Evolutionary conservation across 2,797 vertebrate genomes (phyloP).

Genomic region (Gephyroberyx darwinii): DNA sequence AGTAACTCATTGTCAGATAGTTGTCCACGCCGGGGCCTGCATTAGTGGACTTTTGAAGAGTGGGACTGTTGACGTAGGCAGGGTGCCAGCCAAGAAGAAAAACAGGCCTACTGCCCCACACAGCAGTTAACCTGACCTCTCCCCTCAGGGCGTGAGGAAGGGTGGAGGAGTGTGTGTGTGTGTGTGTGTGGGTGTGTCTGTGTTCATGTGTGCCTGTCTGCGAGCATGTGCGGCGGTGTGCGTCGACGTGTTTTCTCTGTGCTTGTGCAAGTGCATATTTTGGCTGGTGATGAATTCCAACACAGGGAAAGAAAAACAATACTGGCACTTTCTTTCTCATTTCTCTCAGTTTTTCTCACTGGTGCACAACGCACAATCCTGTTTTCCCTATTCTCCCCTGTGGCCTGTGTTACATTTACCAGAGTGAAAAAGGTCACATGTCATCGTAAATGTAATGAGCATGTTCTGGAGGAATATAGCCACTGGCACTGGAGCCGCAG

Average conservation of each 20-base stretch:
- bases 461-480: constrained; percentile 59
- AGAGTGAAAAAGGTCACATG: constrained; percentile 71
- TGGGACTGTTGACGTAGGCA: constrained; percentile 78
- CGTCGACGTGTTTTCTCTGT: constrained; percentile 43
- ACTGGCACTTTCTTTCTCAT: constrained; percentile 37
- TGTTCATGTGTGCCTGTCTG: constrained; percentile 5
- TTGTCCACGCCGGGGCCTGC: constrained; percentile 64
- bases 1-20: constrained; percentile 77
- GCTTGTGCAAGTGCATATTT: constrained; percentile 44
- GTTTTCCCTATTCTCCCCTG: constrained; percentile 33
- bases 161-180: constrained; percentile 33
- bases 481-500: constrained; percentile 27
- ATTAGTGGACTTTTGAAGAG: constrained; percentile 71
- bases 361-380: constrained; percentile 45
- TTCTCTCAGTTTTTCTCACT: constrained; percentile 43
- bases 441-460: constrained; percentile 67
- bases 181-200: background rate
- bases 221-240: background rate
- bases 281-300: constrained; percentile 59
- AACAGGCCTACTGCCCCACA: constrained; percentile 60
- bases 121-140: constrained; percentile 70
- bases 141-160: constrained; percentile 62
- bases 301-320: constrained; percentile 58
- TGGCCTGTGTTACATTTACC: constrained; percentile 69
- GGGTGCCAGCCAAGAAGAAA: constrained; percentile 67